These are phyloP conservation scores for Sphenopsis melanotis DNA, from an alignment of 2,797 vertebrate species.

Conservation along the genomic window DNA sequence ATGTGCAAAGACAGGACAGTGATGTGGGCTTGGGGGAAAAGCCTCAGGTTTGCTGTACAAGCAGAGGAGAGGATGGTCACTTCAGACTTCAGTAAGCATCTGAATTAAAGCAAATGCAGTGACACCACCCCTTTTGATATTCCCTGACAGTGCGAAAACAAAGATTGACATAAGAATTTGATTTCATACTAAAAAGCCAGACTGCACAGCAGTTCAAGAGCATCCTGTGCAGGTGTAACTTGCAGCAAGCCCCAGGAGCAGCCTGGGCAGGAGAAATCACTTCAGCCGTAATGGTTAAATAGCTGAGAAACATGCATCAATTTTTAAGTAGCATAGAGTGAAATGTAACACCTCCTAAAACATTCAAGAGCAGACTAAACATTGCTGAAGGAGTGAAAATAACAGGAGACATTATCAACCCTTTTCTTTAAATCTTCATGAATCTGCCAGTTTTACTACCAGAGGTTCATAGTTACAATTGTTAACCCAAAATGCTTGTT, in stretches of 20 bases:
- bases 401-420: background rate
- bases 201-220: background rate
- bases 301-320: background rate
- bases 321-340: background rate
- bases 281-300: background rate
- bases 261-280: background rate
- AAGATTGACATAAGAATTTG: background rate
- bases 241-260: background rate
- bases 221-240: background rate
- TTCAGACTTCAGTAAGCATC: conserved; percentile 5
- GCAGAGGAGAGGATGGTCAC: background rate
- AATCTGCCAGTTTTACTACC: background rate
- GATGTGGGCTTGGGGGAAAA: background rate
- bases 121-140: background rate
- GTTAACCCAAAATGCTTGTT: background rate
- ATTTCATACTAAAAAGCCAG: background rate
- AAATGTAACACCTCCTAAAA: background rate
- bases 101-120: conserved; percentile 1
- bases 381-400: background rate
- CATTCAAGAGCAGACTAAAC: background rate
- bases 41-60: background rate
- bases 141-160: background rate
- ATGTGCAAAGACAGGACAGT: background rate
- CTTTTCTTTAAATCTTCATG: background rate
- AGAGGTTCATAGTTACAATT: background rate